Conservation (phyloP, 1,140 invertebrate species). For the Eriocheir sinensis region DNA sequence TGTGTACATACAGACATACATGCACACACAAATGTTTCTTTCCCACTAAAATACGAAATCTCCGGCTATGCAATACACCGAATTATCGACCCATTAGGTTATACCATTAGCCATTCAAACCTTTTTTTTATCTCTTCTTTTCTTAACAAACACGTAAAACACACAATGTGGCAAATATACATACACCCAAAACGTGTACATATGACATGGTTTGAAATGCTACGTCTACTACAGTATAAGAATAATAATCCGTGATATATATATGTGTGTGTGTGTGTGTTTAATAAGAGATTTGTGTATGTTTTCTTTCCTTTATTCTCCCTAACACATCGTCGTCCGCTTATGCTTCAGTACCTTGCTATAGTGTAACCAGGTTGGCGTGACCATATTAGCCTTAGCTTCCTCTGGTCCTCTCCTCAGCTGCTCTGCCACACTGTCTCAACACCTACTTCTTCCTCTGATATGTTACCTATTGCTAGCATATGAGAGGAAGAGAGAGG, state of each 20-base stretch:
- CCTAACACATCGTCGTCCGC: too few species aligned
- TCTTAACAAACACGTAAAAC: slow-evolving; percentile 16
- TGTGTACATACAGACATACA: background rate
- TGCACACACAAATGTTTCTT: background rate
- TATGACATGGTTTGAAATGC: background rate
- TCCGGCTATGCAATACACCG: background rate
- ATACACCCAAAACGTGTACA: slow-evolving; percentile 20
- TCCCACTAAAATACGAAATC: background rate
- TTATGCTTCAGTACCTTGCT: too few species aligned
- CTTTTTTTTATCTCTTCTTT: background rate
- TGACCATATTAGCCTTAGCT: too few species aligned
- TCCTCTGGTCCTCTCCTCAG: too few species aligned
- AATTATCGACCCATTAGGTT: background rate
- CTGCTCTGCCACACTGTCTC: too few species aligned
- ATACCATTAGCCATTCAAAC: background rate
- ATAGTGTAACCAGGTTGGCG: too few species aligned
- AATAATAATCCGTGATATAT: slow-evolving; percentile 26
- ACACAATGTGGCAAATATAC: background rate
- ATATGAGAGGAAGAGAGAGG: too few species aligned
- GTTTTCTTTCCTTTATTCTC: background rate
- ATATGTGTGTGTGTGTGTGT: too few species aligned
- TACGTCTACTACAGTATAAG: background rate
- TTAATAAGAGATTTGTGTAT: too few species aligned
- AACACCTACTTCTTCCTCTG: too few species aligned
- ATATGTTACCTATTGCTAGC: too few species aligned